Percentiles rank a stretch among this genome's conserved stretches.
Evolutionary conservation across 1,140 invertebrate genomes (phyloP).

Genomic region (Epicauta chinensis): DNA sequence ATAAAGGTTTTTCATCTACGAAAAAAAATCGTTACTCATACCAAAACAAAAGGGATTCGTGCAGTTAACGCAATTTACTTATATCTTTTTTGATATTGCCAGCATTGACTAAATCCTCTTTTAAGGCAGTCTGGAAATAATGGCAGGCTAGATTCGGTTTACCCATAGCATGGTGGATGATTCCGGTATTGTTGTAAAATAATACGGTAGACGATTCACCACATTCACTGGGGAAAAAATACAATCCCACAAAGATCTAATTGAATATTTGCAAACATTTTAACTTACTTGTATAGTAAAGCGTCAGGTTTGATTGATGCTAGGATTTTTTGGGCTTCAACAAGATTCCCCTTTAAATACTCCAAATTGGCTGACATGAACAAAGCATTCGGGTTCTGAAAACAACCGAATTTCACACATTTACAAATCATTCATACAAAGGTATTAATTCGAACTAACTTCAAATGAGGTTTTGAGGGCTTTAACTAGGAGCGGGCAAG

Average conservation of each 20-base stretch:
- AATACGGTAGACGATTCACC: slow-evolving; percentile 63
- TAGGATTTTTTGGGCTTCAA: slow-evolving; percentile 61
- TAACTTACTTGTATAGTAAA: slow-evolving; percentile 46
- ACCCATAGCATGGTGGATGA: slow-evolving; percentile 78
- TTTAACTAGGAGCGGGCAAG: no score
- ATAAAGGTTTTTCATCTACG: slow-evolving; percentile 45
- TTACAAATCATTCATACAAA: no score
- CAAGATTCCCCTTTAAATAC: slow-evolving; percentile 61
- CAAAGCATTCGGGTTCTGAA: slow-evolving; percentile 54
- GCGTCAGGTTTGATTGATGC: slow-evolving; percentile 49
- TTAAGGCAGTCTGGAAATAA: slow-evolving; percentile 78
- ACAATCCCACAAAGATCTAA: neutral
- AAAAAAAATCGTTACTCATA: slow-evolving; percentile 3
- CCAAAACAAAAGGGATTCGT: neutral
- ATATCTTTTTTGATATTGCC: slow-evolving; percentile 26
- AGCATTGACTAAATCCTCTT: slow-evolving; percentile 59
- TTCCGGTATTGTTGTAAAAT: slow-evolving; percentile 85
- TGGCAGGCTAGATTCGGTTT: slow-evolving; percentile 81
- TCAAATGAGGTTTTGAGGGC: no score
- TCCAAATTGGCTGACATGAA: slow-evolving; percentile 65
- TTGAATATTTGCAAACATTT: neutral
- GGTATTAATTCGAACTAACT: no score
- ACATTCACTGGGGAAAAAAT: slow-evolving; percentile 45
- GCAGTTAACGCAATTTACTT: slow-evolving; percentile 8
- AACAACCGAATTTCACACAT: no score